A percentile compares a stretch with the other conserved stretches of the same genome.
These are phyloP conservation scores for Temnothorax longispinosus DNA, from an alignment of 1,140 invertebrate genomes.

Conservation along the genomic window DNA sequence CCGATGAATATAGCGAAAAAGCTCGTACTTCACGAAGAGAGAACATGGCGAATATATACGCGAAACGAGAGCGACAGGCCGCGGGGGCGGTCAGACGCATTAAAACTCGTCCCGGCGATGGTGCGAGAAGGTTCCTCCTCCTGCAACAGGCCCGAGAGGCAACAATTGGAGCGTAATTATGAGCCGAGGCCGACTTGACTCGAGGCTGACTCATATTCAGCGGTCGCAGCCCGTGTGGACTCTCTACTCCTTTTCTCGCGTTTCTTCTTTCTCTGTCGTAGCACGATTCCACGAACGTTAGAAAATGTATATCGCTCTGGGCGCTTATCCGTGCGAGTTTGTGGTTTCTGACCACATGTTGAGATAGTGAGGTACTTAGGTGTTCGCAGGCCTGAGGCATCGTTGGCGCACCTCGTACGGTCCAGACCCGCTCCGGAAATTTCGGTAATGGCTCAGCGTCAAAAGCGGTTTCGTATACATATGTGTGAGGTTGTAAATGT, in stretches of 20 bases:
- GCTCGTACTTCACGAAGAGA: neutral
- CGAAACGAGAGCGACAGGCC: slow-evolving; percentile 58
- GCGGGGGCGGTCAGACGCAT: slow-evolving; percentile 72
- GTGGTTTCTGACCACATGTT: slow-evolving; percentile 66
- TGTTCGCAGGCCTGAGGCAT: slow-evolving; percentile 36
- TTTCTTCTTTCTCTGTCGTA: slow-evolving; percentile 36
- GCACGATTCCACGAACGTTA: slow-evolving; percentile 31
- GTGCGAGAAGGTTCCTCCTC: slow-evolving; percentile 38
- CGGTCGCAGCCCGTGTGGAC: slow-evolving; percentile 13
- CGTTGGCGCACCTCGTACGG: neutral
- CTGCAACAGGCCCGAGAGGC: slow-evolving; percentile 46
- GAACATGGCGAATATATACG: neutral
- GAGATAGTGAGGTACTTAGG: slow-evolving; percentile 59
- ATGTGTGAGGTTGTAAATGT: slow-evolving; percentile 5
- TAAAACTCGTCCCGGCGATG: slow-evolving; percentile 55
- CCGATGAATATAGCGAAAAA: neutral
- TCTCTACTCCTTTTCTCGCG: slow-evolving; percentile 6
- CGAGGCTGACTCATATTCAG: slow-evolving; percentile 68
- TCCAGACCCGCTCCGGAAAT: slow-evolving; percentile 25
- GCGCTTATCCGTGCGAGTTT: slow-evolving; percentile 65
- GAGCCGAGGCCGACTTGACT: slow-evolving; percentile 54
- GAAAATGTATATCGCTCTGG: slow-evolving; percentile 64
- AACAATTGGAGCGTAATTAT: slow-evolving; percentile 78
- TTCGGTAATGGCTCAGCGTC: slow-evolving; percentile 27
- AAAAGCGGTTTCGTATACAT: neutral